Evolutionary conservation across 2,113 vertebrate genomes (phyloP).

Genomic region (Regulus satrapa): DNA sequence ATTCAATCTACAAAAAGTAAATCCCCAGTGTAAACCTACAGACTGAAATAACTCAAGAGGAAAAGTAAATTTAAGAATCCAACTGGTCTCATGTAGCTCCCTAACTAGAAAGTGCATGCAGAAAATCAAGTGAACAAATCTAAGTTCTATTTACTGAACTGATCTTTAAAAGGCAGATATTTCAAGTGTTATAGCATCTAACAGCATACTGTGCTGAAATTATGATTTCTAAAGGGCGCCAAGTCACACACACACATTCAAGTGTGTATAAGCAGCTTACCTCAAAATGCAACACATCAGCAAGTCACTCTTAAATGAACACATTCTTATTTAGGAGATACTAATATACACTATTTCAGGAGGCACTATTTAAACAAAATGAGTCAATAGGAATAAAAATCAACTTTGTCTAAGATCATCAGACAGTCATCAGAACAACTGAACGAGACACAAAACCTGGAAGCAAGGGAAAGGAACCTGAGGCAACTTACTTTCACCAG

Average conservation of each 20-base stretch:
- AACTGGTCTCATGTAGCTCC: background rate
- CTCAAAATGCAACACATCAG: background rate
- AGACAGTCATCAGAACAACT: background rate
- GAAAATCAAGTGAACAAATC: background rate
- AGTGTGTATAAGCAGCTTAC: background rate
- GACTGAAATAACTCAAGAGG: background rate
- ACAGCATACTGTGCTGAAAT: background rate
- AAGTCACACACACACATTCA: background rate
- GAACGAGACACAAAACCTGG: background rate
- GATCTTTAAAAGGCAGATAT: background rate
- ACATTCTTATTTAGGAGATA: background rate
- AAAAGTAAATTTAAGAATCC: background rate
- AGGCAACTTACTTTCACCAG: background rate
- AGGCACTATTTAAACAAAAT: background rate
- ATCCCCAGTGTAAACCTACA: background rate
- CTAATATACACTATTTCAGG: background rate
- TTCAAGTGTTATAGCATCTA: background rate
- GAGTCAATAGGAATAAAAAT: background rate
- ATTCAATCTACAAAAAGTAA: background rate
- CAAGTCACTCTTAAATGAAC: background rate
- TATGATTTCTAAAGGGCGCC: background rate
- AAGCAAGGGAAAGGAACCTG: background rate
- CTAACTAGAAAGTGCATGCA: background rate
- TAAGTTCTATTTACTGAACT: background rate
- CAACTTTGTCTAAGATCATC: background rate